phyloP scores from a whole-genome alignment of 2,888 invertebrate species.

The Allacma fusca region DNA sequence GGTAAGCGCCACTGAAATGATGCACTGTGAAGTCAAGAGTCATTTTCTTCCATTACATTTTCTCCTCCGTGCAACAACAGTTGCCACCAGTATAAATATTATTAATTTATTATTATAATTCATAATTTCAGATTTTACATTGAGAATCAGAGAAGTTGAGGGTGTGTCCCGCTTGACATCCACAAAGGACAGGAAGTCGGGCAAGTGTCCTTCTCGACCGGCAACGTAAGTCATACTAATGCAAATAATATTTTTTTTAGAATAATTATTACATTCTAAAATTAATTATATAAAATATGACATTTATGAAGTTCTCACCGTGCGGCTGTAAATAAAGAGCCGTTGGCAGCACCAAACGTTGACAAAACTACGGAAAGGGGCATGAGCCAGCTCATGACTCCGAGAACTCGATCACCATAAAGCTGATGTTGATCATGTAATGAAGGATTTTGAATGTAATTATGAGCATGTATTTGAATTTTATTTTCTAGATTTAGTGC shows the following conservation, averaged over 20 bases:
- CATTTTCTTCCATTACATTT: not conserved
- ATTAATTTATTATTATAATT: too few species aligned
- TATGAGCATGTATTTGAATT: too few species aligned
- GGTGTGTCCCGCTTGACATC: conserved; percentile 78
- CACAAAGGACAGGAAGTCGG: conserved; percentile 80
- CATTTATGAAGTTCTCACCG: too few species aligned
- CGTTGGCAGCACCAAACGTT: conserved; percentile 73
- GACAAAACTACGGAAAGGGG: conserved; percentile 79
- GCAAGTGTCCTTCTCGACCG: conserved; percentile 81
- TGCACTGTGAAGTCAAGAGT: conserved; percentile 58
- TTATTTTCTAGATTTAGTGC: too few species aligned
- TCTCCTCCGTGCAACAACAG: too few species aligned
- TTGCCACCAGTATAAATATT: too few species aligned
- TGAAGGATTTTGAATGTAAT: too few species aligned
- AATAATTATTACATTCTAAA: too few species aligned
- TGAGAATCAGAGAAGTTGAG: conserved; percentile 81
- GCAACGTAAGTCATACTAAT: conserved; percentile 80
- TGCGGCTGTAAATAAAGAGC: conserved; percentile 38
- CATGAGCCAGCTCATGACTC: conserved; percentile 73
- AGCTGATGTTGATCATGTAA: conserved; percentile 13
- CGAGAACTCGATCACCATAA: conserved; percentile 69
- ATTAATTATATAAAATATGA: too few species aligned
- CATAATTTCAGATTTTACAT: conserved; percentile 68
- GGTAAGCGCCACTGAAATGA: conserved; percentile 64
- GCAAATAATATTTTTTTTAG: not conserved